Evolutionary conservation across 1,140 invertebrate species (phyloP), one percentile per base, ranked within the genome.

Genomic region (Mya arenaria): DNA sequence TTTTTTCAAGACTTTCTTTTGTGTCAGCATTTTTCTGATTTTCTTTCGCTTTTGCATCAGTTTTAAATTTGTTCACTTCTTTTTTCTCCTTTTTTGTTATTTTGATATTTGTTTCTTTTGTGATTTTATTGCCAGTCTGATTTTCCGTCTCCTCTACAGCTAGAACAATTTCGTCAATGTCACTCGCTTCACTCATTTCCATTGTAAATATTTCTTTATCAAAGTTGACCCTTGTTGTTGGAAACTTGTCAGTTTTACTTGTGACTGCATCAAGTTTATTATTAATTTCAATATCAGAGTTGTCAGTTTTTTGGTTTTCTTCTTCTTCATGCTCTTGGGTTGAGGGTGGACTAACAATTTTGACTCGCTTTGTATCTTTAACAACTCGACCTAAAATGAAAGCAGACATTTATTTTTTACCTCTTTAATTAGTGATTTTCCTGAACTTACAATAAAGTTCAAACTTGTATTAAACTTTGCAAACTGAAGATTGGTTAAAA

Each of bases 141-240:
- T 34, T 41, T 44, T 36, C 8, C 36, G n/a, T 60, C 36, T n/a
- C 41, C 32, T 69, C 32, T 10, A 8, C 23, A 55, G 13, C 4
- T 62, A 62, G 17, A 19, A 34, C 23, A 58, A 37, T 8, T 60
- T 39, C 23, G 19, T 44, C 34, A 39, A 41, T 25, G 3, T 34
- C 25, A 39, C 56, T 36, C 23, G 41, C 41, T 23, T 44, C 41
- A 32, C 56, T 30, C 55, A 77, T 36, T 8, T 83, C 81, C 80
- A 82, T 82, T 25, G 80, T 75, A 60, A 82, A 82, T 32, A 82
- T 65, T 66, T 82, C 80, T 55, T 52, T 73, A 30, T 82, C 80
- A 32, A 82, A 69, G 10, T 82, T 75, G n/a, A 82, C 15, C 48
- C 30, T 58, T 41, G 23, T 63, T 13, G 17, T n/a, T 25, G 39